A percentile compares a stretch with the other conserved stretches of the same genome.
Evolutionary conservation across 2,888 invertebrate species (phyloP).

Genomic region (Eristalis pertinax): DNA sequence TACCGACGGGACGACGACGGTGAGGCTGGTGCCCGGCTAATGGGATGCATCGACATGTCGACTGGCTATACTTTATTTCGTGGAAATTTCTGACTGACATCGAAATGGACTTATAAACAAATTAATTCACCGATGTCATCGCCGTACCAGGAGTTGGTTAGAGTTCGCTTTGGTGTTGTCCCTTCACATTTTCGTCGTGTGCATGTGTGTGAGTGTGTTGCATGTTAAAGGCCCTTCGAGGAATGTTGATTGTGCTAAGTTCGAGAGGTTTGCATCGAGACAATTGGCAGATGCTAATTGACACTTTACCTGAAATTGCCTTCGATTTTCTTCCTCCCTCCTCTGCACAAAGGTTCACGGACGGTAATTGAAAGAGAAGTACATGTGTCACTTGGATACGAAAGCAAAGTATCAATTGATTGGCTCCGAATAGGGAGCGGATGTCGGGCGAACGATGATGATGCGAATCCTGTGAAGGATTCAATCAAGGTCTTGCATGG

Average conservation of each 20-base stretch:
- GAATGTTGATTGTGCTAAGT: conserved; percentile 72
- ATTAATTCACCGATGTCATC: conserved; percentile 74
- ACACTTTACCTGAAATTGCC: conserved; percentile 64
- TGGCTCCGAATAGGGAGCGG: background rate
- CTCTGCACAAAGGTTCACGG: background rate
- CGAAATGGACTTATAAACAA: conserved; percentile 74
- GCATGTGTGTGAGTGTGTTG: conserved; percentile 2
- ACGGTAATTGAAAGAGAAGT: background rate
- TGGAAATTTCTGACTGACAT: conserved; percentile 74
- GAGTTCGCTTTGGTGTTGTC: conserved; percentile 38
- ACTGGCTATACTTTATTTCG: conserved; percentile 73
- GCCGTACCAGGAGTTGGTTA: conserved; percentile 52
- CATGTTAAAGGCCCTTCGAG: conserved; percentile 35
- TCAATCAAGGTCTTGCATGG: background rate
- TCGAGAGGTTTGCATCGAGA: conserved; percentile 52
- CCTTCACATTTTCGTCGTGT: conserved; percentile 26
- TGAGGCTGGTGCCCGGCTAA: conserved; percentile 48
- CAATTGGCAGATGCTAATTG: conserved; percentile 72
- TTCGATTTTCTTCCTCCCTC: background rate
- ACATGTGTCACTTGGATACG: background rate
- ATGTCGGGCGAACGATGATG: background rate
- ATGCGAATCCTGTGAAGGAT: background rate
- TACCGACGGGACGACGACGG: background rate
- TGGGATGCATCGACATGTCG: conserved; percentile 71
- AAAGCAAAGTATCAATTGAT: background rate